Base-by-base conservation (phyloP, 2,888 invertebrate genomes). In the Rhagonycha lutea region DNA sequence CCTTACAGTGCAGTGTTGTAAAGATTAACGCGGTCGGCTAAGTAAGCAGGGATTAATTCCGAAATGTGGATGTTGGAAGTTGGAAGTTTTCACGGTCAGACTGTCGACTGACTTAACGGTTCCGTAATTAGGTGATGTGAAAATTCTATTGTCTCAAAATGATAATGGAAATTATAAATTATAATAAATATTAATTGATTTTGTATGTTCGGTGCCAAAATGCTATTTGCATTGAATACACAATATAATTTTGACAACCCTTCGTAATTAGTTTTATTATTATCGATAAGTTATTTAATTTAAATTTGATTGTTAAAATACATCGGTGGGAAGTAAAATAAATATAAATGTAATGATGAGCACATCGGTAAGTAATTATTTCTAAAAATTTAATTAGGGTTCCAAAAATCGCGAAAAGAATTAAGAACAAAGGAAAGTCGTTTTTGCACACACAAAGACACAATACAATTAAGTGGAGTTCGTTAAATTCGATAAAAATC, bases 401-500 rank as follows among this genome's bases (percentile, higher is more conserved):
- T 47, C 47, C 7, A n/a, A n/a, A 47, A 47, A 47, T 47, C n/a
- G 47, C 47, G 47, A 47, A 47, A 47, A n/a, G 47, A 47, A 47
- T 23, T 26, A 65, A 65, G 63, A 65, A 65, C 63, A 65, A 65
- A 65, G 63, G 79, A 68, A 76, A 73, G 71, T 61, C 14, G 60
- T 61, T 63, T 75, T 78, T 75, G 75, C 68, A 73, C 68, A 73
- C 73, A 47, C 47, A 47, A 47, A 47, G 47, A n/a, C 47, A 47
- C 75, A 32, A 73, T 75, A 75, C 78, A 78, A 78, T 78, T 78
- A 78, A 78, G 77, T 65, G 68, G 75, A 63, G 69, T 78, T 78
- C 78, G 78, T 78, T 78, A 78, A 78, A 78, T 78, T 74, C 79
- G 79, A 79, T 79, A 79, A 79, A 79, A 79, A 79, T 79, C 79